These are phyloP conservation scores for Nasua narica DNA, from an alignment of 2,797 vertebrate species.

Conservation along the genomic window DNA sequence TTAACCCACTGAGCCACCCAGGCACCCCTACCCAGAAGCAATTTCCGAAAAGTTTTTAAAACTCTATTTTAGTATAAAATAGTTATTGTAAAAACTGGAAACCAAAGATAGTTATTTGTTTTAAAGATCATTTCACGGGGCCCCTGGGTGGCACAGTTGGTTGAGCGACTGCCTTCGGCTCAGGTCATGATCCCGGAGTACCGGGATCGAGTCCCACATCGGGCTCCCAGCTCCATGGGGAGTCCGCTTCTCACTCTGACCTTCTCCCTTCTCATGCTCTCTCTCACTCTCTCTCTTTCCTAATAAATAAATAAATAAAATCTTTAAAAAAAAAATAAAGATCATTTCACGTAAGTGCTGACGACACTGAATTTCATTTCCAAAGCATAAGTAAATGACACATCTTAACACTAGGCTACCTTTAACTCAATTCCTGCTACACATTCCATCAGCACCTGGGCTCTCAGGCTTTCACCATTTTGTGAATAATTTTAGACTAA, in stretches of 20 bases:
- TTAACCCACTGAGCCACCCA: too few relatives aligned
- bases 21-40: too few relatives aligned
- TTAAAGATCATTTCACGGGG: conserved; percentile 46
- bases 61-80: conserved; percentile 45
- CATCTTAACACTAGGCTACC: background rate
- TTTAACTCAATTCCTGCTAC: conserved; percentile 10
- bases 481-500: conserved; percentile 17
- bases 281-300: too few relatives aligned
- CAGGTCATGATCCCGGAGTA: too few relatives aligned
- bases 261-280: too few relatives aligned
- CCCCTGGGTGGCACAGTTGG: too few relatives aligned
- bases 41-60: conserved; percentile 14
- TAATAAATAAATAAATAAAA: too few relatives aligned
- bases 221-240: too few relatives aligned
- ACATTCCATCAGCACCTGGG: background rate
- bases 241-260: too few relatives aligned
- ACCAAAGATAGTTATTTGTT: conserved; percentile 12
- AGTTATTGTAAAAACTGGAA: background rate
- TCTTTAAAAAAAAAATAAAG: too few relatives aligned
- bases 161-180: too few relatives aligned
- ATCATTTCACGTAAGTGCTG: conserved; percentile 22
- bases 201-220: too few relatives aligned
- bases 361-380: background rate
- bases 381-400: background rate
- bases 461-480: background rate